A percentile compares a stretch with the other conserved stretches of the same genome.
These are phyloP conservation scores for Pectinophora gossypiella DNA, from an alignment of 1,140 invertebrate genomes.

Conservation along the genomic window DNA sequence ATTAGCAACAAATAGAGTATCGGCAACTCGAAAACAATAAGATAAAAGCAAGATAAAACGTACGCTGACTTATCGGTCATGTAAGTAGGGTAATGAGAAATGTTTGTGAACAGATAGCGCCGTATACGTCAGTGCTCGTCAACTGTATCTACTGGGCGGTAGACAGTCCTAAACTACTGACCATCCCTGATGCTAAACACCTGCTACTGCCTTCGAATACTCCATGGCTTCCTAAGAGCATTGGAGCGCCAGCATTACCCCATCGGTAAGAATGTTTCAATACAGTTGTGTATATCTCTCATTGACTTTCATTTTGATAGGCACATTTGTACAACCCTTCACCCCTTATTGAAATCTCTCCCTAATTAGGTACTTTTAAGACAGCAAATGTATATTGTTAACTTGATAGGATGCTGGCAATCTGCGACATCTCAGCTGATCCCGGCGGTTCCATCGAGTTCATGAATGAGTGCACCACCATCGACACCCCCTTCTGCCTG, in stretches of 20 bases:
- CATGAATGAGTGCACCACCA: constrained; percentile 99
- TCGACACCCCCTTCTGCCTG: constrained; percentile 98
- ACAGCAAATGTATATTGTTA: too few species aligned
- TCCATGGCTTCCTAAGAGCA: constrained; percentile 92
- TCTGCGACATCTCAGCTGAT: constrained; percentile 99
- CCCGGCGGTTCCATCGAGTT: constrained; percentile 99
- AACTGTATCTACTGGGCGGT: constrained; percentile 99
- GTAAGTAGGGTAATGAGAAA: background rate
- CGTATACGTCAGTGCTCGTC: constrained; percentile 96
- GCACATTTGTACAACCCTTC: too few species aligned
- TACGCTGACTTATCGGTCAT: background rate
- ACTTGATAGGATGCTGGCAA: constrained; percentile 83
- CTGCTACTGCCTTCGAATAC: constrained; percentile 90
- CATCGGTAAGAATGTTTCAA: constrained; percentile 82
- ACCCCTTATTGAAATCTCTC: too few species aligned
- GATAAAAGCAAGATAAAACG: too few species aligned
- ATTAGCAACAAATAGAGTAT: too few species aligned
- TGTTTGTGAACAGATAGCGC: constrained; percentile 86
- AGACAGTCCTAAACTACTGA: constrained; percentile 95
- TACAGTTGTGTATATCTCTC: too few species aligned
- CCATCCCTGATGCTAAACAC: constrained; percentile 98
- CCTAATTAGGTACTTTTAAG: too few species aligned
- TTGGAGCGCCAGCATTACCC: constrained; percentile 92
- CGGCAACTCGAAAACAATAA: too few species aligned
- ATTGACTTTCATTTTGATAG: too few species aligned